Conservation (phyloP, 2,797 vertebrate genomes). For the Ispidina picta region DNA sequence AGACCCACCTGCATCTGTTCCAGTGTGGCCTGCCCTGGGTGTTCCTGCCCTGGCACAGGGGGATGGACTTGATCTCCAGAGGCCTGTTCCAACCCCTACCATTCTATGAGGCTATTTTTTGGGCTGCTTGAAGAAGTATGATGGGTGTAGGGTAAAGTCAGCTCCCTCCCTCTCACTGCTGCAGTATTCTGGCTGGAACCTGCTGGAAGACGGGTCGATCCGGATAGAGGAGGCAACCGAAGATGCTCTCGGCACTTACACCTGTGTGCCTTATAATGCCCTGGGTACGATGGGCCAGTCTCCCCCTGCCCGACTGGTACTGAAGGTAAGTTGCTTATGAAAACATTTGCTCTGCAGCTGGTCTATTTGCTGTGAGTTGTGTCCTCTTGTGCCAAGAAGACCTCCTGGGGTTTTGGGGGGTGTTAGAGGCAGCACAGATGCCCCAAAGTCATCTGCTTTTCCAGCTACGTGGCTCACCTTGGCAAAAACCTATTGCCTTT, state of each 20-base stretch:
- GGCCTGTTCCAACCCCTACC: no score
- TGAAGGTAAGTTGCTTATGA: slow-evolving; percentile 86
- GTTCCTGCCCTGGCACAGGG: no score
- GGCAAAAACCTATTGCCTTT: background rate
- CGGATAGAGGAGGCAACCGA: slow-evolving; percentile 97
- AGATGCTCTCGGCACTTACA: slow-evolving; percentile 99
- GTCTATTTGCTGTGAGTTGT: rapidly evolving
- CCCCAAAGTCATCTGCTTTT: background rate
- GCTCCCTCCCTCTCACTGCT: background rate
- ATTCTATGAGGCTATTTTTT: background rate
- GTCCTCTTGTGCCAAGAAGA: background rate
- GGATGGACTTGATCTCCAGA: no score
- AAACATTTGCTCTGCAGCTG: background rate
- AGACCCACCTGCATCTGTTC: no score
- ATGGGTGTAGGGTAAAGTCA: background rate
- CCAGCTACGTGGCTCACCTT: rapidly evolving
- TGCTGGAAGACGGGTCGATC: slow-evolving; percentile 95
- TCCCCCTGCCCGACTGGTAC: slow-evolving; percentile 96
- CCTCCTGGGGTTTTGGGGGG: rapidly evolving
- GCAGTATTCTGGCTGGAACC: slow-evolving; percentile 94
- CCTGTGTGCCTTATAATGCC: slow-evolving; percentile 99
- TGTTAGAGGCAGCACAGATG: background rate
- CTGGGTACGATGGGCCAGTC: slow-evolving; percentile 99
- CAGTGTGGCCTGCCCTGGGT: no score
- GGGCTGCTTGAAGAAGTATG: background rate